phyloP scores from a whole-genome alignment of 2,888 invertebrate genomes.

The Aromia moschata region DNA sequence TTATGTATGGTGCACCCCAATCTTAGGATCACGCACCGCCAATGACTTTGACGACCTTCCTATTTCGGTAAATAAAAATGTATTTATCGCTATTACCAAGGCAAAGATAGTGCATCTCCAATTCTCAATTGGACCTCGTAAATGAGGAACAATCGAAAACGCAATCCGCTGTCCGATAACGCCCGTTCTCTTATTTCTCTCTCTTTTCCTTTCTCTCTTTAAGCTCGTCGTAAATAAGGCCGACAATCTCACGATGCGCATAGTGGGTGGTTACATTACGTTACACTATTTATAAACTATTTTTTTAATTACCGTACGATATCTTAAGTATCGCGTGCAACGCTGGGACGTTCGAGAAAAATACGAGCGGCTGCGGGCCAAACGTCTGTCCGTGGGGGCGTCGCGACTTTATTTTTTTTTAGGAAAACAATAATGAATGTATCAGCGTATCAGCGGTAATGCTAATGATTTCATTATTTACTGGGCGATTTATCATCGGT shows the following conservation, averaged over 20 bases:
- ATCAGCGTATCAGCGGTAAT: slow-evolving; percentile 1
- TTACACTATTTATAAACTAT: slow-evolving; percentile 42
- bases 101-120: no score
- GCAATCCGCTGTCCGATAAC: background rate
- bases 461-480: background rate
- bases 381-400: slow-evolving; percentile 2
- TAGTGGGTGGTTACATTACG: slow-evolving; percentile 46
- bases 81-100: no score
- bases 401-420: background rate
- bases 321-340: slow-evolving; percentile 19
- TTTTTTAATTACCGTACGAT: slow-evolving; percentile 25
- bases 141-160: slow-evolving; percentile 17
- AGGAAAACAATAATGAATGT: slow-evolving; percentile 12
- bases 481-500: background rate
- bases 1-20: no score
- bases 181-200: background rate
- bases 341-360: slow-evolving; percentile 1
- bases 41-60: no score
- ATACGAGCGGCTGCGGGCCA: slow-evolving; percentile 8
- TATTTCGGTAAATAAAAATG: no score
- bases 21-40: no score
- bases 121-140: no score
- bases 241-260: slow-evolving; percentile 33
- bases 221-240: slow-evolving; percentile 13
- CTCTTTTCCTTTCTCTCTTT: no score